phyloP scores from a whole-genome alignment of 2,888 invertebrate species.

The Troides aeacus region DNA sequence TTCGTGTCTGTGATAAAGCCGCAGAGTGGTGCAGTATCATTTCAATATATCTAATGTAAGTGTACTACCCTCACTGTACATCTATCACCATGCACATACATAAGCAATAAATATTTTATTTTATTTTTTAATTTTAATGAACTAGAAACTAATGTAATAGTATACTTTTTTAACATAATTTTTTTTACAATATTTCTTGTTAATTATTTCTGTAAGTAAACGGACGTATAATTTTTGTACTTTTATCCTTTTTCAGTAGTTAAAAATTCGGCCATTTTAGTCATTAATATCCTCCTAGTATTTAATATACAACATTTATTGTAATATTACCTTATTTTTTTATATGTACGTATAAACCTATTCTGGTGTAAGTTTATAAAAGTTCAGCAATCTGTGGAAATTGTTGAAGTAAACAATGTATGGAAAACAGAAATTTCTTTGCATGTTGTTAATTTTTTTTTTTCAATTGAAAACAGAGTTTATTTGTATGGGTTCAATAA shows the following conservation, averaged over 20 bases:
- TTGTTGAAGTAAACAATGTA: neutral
- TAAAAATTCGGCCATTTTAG: too few relatives aligned
- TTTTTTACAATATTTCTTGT: too few relatives aligned
- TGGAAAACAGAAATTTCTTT: neutral
- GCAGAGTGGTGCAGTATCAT: slow-evolving; percentile 13
- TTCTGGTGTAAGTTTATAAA: too few relatives aligned
- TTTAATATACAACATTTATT: too few relatives aligned
- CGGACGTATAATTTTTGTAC: too few relatives aligned
- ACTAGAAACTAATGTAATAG: too few relatives aligned
- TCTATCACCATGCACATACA: neutral
- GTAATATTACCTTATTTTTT: too few relatives aligned
- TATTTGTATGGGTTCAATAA: neutral
- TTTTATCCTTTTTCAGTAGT: too few relatives aligned
- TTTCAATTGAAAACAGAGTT: neutral
- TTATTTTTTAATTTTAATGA: neutral
- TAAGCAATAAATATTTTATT: neutral
- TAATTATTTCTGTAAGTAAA: too few relatives aligned
- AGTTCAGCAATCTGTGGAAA: neutral
- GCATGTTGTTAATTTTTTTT: neutral
- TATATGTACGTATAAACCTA: too few relatives aligned
- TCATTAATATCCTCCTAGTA: too few relatives aligned
- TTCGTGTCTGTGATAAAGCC: slow-evolving; percentile 27
- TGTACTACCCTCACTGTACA: neutral
- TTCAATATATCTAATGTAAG: slow-evolving; percentile 10
- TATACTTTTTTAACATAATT: too few relatives aligned